Percentiles rank a stretch among this genome's conserved stretches.
Evolutionary conservation across 2,888 invertebrate genomes (phyloP).

Genomic region (Crioceris asparagi): DNA sequence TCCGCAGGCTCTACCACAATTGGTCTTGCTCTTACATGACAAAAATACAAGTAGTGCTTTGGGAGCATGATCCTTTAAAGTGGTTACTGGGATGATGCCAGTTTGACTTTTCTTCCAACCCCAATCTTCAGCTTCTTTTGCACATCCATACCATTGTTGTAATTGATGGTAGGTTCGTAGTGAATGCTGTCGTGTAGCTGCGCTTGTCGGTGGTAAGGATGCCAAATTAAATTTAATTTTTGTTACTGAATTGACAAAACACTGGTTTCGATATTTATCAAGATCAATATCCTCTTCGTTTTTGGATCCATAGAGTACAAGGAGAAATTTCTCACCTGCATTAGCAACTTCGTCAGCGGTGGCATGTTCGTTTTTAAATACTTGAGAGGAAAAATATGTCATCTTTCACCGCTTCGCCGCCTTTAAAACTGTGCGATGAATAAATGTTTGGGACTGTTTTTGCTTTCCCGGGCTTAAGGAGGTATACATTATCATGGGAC

Average conservation of each 20-base stretch:
- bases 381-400: too few species aligned
- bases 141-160: slow-evolving; percentile 6
- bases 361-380: too few species aligned
- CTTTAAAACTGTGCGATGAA: too few species aligned
- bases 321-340: too few species aligned
- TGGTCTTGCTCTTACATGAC: background rate
- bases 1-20: background rate
- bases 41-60: slow-evolving; percentile 5
- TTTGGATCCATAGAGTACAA: slow-evolving; percentile 1
- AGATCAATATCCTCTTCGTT: too few species aligned
- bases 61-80: slow-evolving; percentile 3
- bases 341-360: too few species aligned
- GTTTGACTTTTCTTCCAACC: slow-evolving; percentile 5
- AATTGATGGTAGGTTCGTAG: slow-evolving; percentile 2
- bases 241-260: too few species aligned
- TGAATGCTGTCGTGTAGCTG: slow-evolving; percentile 4
- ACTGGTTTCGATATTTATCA: slow-evolving; percentile 1
- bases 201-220: slow-evolving; percentile 1
- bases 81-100: slow-evolving; percentile 5
- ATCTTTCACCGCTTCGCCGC: too few species aligned
- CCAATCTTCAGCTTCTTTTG: background rate
- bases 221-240: too few species aligned
- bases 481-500: too few species aligned
- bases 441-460: too few species aligned
- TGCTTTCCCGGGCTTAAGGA: too few species aligned